A percentile compares a stretch with the other conserved stretches of the same genome.
Evolutionary conservation across 2,888 invertebrate genomes (phyloP).

Genomic region (Oxyteleia sp.): DNA sequence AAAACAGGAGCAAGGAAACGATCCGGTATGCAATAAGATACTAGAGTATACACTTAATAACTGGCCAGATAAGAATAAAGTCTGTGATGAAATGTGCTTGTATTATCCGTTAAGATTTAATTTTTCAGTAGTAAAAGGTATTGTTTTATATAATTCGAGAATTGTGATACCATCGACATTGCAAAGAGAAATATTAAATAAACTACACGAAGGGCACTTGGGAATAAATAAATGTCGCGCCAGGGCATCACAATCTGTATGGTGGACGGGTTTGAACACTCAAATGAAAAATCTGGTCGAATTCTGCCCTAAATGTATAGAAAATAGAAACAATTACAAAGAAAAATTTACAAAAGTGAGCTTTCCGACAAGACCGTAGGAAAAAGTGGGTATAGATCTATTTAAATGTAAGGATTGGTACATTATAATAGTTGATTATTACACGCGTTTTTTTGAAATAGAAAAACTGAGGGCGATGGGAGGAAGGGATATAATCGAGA

Average conservation of each 20-base stretch:
- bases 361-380: slow-evolving; percentile 10
- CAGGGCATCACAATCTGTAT: slow-evolving; percentile 22
- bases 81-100: slow-evolving; percentile 2
- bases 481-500: too few species aligned
- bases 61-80: slow-evolving; percentile 10
- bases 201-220: slow-evolving; percentile 34
- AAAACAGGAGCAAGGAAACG: background rate
- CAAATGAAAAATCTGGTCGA: slow-evolving; percentile 8
- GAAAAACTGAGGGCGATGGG: too few species aligned
- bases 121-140: background rate
- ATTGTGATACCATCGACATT: slow-evolving; percentile 14
- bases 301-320: slow-evolving; percentile 32
- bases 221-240: slow-evolving; percentile 29
- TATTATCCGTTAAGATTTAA: slow-evolving; percentile 19
- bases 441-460: too few species aligned
- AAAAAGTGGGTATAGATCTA: slow-evolving; percentile 17
- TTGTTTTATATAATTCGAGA: slow-evolving; percentile 7
- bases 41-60: background rate
- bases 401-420: slow-evolving; percentile 8
- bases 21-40: background rate
- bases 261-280: slow-evolving; percentile 19
- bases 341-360: background rate
- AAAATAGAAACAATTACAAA: slow-evolving; percentile 7
- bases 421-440: too few species aligned
- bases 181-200: background rate